A percentile compares a stretch with the other conserved stretches of the same genome.
Conservation (phyloP, 35 echinoderm and acorn worm genomes). For the Anneissia japonica region DNA sequence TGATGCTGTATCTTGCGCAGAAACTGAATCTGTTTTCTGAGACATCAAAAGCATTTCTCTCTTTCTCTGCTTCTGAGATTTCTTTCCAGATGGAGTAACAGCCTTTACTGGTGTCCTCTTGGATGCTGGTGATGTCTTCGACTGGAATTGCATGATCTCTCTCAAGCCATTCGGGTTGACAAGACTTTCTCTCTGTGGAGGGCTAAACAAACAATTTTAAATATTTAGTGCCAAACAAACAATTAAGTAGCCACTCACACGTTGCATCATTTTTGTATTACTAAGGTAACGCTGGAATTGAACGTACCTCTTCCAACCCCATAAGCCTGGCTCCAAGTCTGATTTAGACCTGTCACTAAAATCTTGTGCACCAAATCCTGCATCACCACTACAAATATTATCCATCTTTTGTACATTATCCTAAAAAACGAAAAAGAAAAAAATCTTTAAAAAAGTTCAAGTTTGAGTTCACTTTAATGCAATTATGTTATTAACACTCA, state of each 20-base stretch:
- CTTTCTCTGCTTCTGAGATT: constrained; percentile 72
- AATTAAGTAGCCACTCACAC: too few species aligned
- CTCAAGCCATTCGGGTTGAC: constrained; percentile 13
- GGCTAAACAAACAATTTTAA: background rate
- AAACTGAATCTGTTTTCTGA: background rate
- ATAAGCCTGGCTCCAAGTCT: background rate
- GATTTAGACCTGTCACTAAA: background rate
- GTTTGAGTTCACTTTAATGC: too few species aligned
- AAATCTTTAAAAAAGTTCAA: background rate
- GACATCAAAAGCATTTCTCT: constrained; percentile 15
- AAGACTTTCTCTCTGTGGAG: background rate
- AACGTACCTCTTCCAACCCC: background rate
- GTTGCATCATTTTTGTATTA: too few species aligned
- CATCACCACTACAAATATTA: background rate
- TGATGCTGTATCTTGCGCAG: background rate
- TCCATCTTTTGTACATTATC: background rate
- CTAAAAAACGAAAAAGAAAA: background rate
- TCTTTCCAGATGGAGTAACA: constrained; percentile 36
- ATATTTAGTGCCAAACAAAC: too few species aligned
- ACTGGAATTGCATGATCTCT: constrained; percentile 54
- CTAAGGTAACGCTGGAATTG: background rate
- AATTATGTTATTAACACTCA: too few species aligned
- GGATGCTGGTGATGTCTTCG: background rate
- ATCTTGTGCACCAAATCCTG: background rate
- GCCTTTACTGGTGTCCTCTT: background rate